Conservation (phyloP, 1,140 invertebrate species). For the Procambarus virginalis region DNA sequence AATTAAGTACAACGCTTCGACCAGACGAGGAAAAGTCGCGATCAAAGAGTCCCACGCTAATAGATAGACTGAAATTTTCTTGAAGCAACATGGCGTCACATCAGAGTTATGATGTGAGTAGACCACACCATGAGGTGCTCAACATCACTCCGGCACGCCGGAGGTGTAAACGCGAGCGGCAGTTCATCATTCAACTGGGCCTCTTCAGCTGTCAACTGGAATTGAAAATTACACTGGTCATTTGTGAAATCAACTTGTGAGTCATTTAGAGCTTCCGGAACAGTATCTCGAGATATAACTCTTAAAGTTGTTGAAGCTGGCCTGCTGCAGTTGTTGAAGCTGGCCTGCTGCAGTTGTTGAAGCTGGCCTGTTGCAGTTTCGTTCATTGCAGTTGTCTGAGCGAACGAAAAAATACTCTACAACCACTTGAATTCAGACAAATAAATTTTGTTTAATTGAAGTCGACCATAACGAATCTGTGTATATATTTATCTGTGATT, state of each 20-base stretch:
- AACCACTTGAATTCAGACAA: background rate
- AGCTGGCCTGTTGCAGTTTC: no score
- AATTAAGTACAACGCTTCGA: background rate
- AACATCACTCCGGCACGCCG: background rate
- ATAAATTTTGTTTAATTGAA: background rate
- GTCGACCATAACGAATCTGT: background rate
- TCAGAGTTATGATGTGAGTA: background rate
- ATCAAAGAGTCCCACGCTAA: conserved; percentile 47
- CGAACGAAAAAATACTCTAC: background rate
- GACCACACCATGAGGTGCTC: conserved; percentile 13
- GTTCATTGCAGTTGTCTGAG: no score
- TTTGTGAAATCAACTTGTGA: no score
- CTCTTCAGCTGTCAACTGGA: background rate
- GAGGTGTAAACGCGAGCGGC: background rate
- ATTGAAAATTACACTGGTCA: no score
- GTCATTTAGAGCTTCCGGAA: no score
- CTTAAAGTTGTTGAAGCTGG: no score
- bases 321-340: no score
- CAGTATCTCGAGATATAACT: no score
- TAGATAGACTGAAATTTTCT: conserved; percentile 55
- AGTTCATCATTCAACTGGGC: background rate
- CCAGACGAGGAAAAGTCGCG: conserved; percentile 52
- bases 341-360: no score
- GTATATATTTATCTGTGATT: conserved; percentile 29
- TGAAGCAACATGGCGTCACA: background rate